A percentile compares a stretch with the other conserved stretches of the same genome.
phyloP scores from a whole-genome alignment of 2,113 vertebrate species.

The Puntigrus tetrazona region DNA sequence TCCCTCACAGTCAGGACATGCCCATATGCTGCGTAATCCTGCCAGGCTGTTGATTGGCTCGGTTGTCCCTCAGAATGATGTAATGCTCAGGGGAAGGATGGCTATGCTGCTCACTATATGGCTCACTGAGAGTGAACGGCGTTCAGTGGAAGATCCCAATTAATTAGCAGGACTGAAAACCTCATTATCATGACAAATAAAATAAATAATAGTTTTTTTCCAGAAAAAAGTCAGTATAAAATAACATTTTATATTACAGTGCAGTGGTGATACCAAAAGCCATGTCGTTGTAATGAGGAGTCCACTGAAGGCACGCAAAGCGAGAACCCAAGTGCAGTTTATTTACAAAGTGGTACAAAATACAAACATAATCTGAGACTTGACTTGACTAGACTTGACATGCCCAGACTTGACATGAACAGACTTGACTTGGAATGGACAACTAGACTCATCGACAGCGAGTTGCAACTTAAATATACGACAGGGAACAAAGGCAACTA shows the following conservation, averaged over 20 bases:
- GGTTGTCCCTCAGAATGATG: conserved; percentile 77
- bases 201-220: background rate
- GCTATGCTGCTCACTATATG: conserved; percentile 35
- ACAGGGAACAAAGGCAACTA: too few relatives aligned
- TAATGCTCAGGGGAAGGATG: conserved; percentile 67
- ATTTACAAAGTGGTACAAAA: too few relatives aligned
- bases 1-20: background rate
- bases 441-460: too few relatives aligned
- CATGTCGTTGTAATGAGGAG: too few relatives aligned
- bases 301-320: too few relatives aligned
- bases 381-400: too few relatives aligned
- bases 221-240: background rate
- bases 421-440: too few relatives aligned
- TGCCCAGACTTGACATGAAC: too few relatives aligned
- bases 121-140: conserved; percentile 37
- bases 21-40: conserved; percentile 30
- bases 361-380: too few relatives aligned
- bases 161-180: background rate
- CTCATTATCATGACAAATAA: background rate
- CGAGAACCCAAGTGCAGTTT: too few relatives aligned
- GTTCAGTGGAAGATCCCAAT: conserved; percentile 25
- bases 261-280: too few relatives aligned
- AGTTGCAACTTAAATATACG: too few relatives aligned
- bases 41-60: conserved; percentile 56
- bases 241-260: background rate